Conservation (phyloP, 2,888 invertebrate species). For the Eupithecia inturbata region DNA sequence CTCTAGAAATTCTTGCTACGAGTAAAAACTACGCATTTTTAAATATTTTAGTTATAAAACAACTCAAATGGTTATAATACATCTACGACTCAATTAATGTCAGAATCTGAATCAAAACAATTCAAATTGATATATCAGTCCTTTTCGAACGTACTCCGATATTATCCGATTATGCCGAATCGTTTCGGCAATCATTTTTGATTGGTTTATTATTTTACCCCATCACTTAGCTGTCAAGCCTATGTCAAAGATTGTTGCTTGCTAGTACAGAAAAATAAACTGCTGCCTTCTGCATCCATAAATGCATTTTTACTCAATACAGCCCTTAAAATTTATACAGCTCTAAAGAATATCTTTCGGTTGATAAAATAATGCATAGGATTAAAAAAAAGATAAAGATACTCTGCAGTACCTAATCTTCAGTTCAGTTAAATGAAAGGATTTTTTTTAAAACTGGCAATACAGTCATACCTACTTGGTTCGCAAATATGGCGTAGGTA, state of each 20-base stretch:
- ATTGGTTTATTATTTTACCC: not conserved
- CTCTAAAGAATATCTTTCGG: not conserved
- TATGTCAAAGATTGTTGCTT: not conserved
- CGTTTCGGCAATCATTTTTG: not conserved
- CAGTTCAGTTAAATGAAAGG: not conserved
- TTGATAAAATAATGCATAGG: not conserved
- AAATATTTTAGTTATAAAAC: too few relatives aligned
- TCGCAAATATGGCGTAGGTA: conserved; percentile 77
- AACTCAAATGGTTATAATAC: too few relatives aligned
- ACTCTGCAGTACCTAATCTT: not conserved
- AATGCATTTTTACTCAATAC: too few relatives aligned
- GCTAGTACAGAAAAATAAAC: not conserved
- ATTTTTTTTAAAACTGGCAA: conserved; percentile 50
- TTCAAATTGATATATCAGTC: too few relatives aligned
- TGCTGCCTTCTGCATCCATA: not conserved
- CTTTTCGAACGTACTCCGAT: too few relatives aligned
- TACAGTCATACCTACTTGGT: conserved; percentile 47
- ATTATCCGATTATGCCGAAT: too few relatives aligned
- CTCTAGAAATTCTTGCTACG: too few relatives aligned
- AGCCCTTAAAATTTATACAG: not conserved
- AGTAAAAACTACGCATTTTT: too few relatives aligned
- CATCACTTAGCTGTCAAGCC: conserved; percentile 6
- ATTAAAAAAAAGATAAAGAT: not conserved
- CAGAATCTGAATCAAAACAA: too few relatives aligned
- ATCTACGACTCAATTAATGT: too few relatives aligned